Percentiles rank a stretch among this genome's conserved stretches.
Conservation (phyloP, 2,797 vertebrate genomes). For the Holocentrus rufus region DNA sequence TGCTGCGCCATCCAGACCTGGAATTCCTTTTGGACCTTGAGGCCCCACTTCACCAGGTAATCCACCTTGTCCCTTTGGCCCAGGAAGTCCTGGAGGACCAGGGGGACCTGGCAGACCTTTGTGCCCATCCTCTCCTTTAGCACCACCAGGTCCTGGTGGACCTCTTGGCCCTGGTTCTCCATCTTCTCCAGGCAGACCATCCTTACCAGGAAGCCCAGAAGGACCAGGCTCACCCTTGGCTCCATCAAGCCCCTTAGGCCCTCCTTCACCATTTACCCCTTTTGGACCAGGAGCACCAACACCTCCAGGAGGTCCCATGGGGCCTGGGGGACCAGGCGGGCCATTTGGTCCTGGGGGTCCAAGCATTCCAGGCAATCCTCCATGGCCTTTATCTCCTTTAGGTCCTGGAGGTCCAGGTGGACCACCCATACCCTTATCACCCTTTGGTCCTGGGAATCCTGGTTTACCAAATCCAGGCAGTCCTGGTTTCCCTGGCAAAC, state of each 20-base stretch:
- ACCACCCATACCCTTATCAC: constrained; percentile 89
- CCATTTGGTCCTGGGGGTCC: constrained; percentile 90
- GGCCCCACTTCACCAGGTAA: constrained; percentile 88
- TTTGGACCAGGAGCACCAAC: constrained; percentile 90
- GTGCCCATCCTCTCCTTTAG: constrained; percentile 90
- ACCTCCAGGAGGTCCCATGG: constrained; percentile 87
- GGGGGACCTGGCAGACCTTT: constrained; percentile 90
- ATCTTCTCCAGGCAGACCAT: constrained; percentile 89
- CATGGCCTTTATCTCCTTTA: constrained; percentile 92
- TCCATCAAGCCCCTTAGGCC: constrained; percentile 88
- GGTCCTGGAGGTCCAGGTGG: constrained; percentile 86
- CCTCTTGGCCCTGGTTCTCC: constrained; percentile 92
- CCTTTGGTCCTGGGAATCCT: constrained; percentile 92
- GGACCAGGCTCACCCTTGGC: constrained; percentile 89
- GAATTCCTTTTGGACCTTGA: constrained; percentile 93
- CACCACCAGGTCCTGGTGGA: constrained; percentile 85
- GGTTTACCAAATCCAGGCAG: constrained; percentile 94
- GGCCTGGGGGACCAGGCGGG: constrained; percentile 85
- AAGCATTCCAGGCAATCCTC: constrained; percentile 87
- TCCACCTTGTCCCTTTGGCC: constrained; percentile 90
- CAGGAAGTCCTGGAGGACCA: constrained; percentile 85
- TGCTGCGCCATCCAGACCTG: constrained; percentile 88
- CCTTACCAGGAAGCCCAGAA: constrained; percentile 89
- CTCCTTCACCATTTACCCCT: constrained; percentile 88
- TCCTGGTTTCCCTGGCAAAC: constrained; percentile 92